Evolutionary conservation across 2,888 invertebrate genomes (phyloP).

Genomic region (Odontomyia ornata): DNA sequence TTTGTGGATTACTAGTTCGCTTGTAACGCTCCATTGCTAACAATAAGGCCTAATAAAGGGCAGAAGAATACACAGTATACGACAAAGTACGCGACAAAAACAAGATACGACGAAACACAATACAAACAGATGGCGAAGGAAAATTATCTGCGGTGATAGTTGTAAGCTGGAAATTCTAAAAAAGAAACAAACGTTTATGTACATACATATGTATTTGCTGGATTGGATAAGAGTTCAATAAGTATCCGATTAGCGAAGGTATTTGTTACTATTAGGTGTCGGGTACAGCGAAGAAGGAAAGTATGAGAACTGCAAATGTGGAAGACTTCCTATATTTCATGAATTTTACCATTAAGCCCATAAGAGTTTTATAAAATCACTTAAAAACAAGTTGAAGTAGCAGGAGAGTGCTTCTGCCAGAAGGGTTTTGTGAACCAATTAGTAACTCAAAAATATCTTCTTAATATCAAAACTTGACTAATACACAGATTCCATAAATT

Average conservation of each 20-base stretch:
- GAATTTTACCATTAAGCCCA: no score
- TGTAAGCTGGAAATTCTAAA: conserved; percentile 8
- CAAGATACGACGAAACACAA: conserved; percentile 8
- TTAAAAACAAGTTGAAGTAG: no score
- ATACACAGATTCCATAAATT: no score
- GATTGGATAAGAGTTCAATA: conserved; percentile 39
- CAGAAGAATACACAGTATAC: background rate
- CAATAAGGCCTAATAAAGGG: background rate
- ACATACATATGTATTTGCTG: conserved; percentile 12
- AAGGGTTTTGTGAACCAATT: no score
- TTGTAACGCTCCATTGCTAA: background rate
- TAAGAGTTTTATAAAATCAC: no score
- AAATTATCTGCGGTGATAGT: conserved; percentile 39
- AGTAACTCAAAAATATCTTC: no score
- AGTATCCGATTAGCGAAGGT: conserved; percentile 22
- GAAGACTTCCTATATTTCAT: no score
- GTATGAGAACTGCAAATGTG: background rate
- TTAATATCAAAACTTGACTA: no score
- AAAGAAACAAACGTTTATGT: no score
- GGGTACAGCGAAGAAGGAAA: background rate
- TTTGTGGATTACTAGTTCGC: conserved; percentile 1
- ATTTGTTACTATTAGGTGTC: background rate
- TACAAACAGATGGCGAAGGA: conserved; percentile 41
- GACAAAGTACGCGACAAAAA: background rate
- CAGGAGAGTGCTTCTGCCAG: no score